These are phyloP conservation scores for Eurytoma californica DNA, from an alignment of 2,888 invertebrate genomes.

Conservation along the genomic window DNA sequence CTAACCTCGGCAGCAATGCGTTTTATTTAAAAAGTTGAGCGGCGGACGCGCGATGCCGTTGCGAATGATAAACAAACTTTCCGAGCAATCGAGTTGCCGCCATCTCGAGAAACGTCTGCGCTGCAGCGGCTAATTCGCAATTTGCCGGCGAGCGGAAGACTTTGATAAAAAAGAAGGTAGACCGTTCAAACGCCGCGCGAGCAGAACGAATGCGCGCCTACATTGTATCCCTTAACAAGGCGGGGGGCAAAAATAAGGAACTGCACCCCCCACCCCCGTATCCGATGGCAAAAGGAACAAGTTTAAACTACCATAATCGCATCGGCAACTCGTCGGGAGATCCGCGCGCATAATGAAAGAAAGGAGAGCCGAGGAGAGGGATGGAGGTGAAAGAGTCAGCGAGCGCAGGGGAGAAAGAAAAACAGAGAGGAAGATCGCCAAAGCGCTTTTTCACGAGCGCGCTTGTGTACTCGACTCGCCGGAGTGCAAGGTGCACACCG, in stretches of 20 bases:
- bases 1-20: no score
- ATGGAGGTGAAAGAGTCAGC: neutral
- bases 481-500: no score
- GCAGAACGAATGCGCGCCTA: constrained; percentile 8
- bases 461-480: no score
- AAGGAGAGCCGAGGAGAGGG: constrained; percentile 3
- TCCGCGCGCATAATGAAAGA: constrained; percentile 40
- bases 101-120: neutral
- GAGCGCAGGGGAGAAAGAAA: constrained; percentile 1
- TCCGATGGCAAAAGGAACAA: constrained; percentile 15
- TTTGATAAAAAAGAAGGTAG: neutral
- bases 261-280: neutral
- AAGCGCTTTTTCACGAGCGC: no score
- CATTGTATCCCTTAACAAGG: constrained; percentile 42
- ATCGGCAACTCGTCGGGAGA: constrained; percentile 32
- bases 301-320: constrained; percentile 48
- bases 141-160: constrained; percentile 15
- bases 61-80: neutral
- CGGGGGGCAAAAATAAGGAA: neutral
- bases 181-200: neutral
- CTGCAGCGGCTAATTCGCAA: constrained; percentile 22
- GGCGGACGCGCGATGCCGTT: no score
- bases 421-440: neutral
- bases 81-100: no score
- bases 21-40: no score